phyloP scores from a whole-genome alignment of 2,888 invertebrate genomes.

The Erpobdella octoculata region DNA sequence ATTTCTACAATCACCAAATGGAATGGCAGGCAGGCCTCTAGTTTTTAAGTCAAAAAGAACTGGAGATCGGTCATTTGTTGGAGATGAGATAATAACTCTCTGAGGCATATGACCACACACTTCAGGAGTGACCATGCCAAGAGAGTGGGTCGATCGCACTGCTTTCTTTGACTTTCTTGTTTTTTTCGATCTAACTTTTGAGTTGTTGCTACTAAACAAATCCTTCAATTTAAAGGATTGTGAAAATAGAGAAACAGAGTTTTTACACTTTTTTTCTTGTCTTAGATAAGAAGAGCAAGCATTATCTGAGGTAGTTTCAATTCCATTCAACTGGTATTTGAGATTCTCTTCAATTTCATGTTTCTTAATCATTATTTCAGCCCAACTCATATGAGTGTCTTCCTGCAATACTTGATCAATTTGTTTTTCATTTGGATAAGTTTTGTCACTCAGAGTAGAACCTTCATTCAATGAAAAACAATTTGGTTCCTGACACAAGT shows the following conservation, averaged over 20 bases:
- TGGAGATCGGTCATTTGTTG: neutral
- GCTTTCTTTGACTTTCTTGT: neutral
- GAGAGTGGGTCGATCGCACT: neutral
- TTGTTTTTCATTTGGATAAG: neutral
- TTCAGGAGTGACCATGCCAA: neutral
- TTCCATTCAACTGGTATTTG: too few relatives aligned
- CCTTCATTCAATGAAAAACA: neutral
- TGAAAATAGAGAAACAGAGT: too few relatives aligned
- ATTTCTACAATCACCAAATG: neutral
- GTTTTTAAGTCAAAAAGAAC: neutral
- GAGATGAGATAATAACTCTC: neutral
- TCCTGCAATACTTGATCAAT: neutral
- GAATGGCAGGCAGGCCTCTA: conserved; percentile 7
- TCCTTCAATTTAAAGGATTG: neutral
- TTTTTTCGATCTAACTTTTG: neutral
- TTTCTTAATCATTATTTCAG: conserved; percentile 14
- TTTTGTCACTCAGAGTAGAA: neutral
- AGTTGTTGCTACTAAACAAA: neutral
- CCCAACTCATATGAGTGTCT: conserved; percentile 13
- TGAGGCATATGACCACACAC: neutral
- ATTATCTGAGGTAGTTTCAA: neutral
- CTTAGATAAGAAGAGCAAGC: too few relatives aligned
- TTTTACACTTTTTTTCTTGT: too few relatives aligned
- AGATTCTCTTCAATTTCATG: neutral
- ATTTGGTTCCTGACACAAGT: neutral